These are phyloP conservation scores for Jacana jacana DNA, from an alignment of 2,113 vertebrate genomes.

Conservation along the genomic window DNA sequence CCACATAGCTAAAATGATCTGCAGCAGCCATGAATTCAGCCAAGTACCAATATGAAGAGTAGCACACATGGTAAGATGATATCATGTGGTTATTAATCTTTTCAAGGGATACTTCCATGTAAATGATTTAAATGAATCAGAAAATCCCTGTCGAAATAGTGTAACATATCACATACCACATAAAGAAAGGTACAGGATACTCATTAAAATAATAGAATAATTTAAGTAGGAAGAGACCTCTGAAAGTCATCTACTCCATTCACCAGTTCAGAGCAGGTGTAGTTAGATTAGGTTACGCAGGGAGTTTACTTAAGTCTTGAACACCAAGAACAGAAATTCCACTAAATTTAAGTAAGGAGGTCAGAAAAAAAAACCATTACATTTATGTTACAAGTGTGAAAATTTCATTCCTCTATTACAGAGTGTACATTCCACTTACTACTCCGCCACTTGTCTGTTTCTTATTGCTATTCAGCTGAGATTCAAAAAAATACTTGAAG, in stretches of 20 bases:
- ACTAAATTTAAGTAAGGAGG: not conserved
- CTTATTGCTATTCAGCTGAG: not conserved
- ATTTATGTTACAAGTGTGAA: not conserved
- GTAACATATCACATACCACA: not conserved
- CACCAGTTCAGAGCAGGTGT: not conserved
- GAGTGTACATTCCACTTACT: accelerated
- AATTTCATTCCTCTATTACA: not conserved
- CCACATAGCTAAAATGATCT: not conserved
- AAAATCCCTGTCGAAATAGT: not conserved
- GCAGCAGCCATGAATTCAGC: not conserved
- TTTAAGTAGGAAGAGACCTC: not conserved
- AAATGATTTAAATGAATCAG: not conserved
- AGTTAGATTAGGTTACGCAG: not conserved
- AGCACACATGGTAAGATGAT: not conserved
- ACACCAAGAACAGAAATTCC: not conserved
- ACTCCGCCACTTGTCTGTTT: not conserved
- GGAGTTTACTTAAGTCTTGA: not conserved
- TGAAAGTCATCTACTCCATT: not conserved
- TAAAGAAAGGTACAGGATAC: not conserved
- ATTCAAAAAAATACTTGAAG: not conserved
- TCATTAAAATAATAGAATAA: not conserved
- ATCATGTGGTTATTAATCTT: not conserved
- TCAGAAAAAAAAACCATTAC: not conserved
- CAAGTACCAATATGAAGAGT: not conserved
- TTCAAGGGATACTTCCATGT: not conserved